Conservation (phyloP, 1,140 invertebrate species). For the Neodiprion lecontei region DNA sequence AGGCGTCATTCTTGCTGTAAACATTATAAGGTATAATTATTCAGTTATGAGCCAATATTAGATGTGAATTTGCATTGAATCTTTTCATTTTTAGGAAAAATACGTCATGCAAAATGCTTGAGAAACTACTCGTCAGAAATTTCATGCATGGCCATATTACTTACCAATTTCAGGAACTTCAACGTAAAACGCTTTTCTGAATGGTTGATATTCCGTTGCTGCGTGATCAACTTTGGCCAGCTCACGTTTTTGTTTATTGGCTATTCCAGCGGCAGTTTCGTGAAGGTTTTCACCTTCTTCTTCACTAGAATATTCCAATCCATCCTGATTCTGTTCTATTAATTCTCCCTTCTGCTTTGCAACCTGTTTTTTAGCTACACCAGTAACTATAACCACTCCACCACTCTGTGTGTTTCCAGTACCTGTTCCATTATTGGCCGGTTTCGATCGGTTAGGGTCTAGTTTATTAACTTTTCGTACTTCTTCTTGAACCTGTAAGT, state of each 20-base stretch:
- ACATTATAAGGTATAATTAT: constrained; percentile 66
- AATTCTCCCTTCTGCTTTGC: constrained; percentile 85
- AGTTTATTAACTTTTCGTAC: constrained; percentile 90
- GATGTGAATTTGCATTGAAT: no score
- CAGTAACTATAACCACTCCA: constrained; percentile 84
- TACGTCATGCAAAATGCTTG: background rate
- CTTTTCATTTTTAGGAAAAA: constrained; percentile 40
- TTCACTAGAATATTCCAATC: constrained; percentile 96
- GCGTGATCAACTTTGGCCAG: constrained; percentile 89
- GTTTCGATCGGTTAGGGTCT: constrained; percentile 62
- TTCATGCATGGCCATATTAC: constrained; percentile 11
- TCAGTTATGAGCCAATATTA: no score
- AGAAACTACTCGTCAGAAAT: background rate
- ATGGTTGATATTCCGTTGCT: constrained; percentile 83
- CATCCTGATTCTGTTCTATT: constrained; percentile 97
- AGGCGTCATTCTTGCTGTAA: constrained; percentile 80
- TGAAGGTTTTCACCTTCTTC: constrained; percentile 96
- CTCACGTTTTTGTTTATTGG: constrained; percentile 89
- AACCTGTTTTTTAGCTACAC: constrained; percentile 86
- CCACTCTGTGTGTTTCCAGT: constrained; percentile 43
- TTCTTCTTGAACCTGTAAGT: constrained; percentile 80
- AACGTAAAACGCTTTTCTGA: constrained; percentile 96
- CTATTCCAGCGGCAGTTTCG: constrained; percentile 86
- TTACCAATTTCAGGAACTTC: constrained; percentile 82
- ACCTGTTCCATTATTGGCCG: constrained; percentile 38